Conservation (phyloP, 2,797 vertebrate species). For the Gambelia wislizenii region DNA sequence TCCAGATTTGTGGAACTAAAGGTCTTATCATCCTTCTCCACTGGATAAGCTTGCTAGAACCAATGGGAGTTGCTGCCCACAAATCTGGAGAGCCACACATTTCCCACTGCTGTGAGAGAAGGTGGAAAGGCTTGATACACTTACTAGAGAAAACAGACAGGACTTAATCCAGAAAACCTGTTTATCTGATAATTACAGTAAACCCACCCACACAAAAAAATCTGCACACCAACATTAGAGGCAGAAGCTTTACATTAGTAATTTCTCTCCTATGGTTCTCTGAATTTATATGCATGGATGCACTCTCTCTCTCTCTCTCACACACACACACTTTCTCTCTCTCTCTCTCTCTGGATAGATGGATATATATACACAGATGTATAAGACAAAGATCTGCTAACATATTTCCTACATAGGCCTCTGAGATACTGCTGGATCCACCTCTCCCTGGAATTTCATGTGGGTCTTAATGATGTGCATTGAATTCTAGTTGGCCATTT, state of each 20-base stretch:
- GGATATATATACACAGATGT: too few relatives aligned
- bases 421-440: not conserved
- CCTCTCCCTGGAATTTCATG: not conserved
- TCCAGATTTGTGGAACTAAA: too few relatives aligned
- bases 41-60: too few relatives aligned
- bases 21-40: too few relatives aligned
- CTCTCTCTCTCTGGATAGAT: too few relatives aligned
- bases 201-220: not conserved
- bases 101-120: not conserved
- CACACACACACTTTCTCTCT: too few relatives aligned
- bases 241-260: not conserved
- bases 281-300: not conserved
- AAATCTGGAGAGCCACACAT: too few relatives aligned
- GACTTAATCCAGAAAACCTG: not conserved
- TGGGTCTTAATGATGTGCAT: not conserved
- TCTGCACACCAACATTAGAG: not conserved
- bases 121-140: not conserved
- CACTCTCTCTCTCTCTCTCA: too few relatives aligned
- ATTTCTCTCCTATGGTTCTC: not conserved
- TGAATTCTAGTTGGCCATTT: constrained; percentile 12
- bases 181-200: not conserved
- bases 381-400: too few relatives aligned
- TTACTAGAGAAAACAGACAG: not conserved
- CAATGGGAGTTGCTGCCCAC: too few relatives aligned
- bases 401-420: not conserved